A percentile compares a stretch with the other conserved stretches of the same genome.
These are phyloP conservation scores for Cherax destructor DNA, from an alignment of 1,140 invertebrate species.

Conservation along the genomic window DNA sequence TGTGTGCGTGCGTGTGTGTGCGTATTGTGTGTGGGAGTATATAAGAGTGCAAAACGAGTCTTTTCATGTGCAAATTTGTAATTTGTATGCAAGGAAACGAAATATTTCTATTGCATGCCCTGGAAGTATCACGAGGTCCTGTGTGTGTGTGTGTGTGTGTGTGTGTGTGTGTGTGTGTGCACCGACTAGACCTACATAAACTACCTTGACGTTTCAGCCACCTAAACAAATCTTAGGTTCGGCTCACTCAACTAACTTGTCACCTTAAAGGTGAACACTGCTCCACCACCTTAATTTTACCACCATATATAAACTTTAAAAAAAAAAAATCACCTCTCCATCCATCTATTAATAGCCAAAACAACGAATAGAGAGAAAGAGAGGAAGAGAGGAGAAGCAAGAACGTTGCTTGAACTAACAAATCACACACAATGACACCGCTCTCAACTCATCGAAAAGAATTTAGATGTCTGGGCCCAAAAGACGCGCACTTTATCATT, in stretches of 20 bases:
- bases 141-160: neutral
- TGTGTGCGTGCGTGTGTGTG: neutral
- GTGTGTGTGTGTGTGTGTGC: neutral
- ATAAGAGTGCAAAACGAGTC: neutral
- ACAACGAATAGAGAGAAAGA: no score
- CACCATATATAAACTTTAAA: no score
- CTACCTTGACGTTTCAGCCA: no score
- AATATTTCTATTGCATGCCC: constrained; percentile 37
- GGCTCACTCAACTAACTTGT: no score
- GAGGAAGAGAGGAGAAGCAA: no score
- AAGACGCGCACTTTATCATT: constrained; percentile 60
- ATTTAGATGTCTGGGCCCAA: constrained; percentile 56
- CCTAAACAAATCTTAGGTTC: no score
- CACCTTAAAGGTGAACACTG: no score
- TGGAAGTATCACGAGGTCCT: neutral
- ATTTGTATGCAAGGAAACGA: constrained; percentile 48
- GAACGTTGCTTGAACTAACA: constrained; percentile 13
- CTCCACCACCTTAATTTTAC: no score
- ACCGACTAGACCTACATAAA: no score
- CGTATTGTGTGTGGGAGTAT: neutral
- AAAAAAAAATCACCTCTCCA: no score
- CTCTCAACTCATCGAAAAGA: constrained; percentile 53
- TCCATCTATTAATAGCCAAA: no score
- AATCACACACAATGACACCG: constrained; percentile 41
- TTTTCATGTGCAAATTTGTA: constrained; percentile 45